phyloP scores from a whole-genome alignment of 2,797 vertebrate genomes.

The Psittacula derbiana region DNA sequence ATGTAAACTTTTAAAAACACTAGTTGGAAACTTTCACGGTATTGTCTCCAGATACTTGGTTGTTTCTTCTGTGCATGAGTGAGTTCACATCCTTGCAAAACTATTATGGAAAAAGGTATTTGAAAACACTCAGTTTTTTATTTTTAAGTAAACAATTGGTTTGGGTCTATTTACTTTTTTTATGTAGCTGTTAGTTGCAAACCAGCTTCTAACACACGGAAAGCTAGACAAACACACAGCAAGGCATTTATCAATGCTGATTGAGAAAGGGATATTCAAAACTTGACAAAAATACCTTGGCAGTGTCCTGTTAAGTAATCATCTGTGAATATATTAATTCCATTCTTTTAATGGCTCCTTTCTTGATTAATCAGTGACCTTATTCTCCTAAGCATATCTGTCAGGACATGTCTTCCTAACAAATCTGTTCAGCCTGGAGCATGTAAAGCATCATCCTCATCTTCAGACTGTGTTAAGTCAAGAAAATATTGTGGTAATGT shows the following conservation, averaged over 20 bases:
- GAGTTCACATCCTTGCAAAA: background rate
- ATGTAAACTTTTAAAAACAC: background rate
- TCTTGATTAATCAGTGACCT: constrained; percentile 67
- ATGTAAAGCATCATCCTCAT: constrained; percentile 53
- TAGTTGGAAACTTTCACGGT: background rate
- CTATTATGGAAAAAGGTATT: background rate
- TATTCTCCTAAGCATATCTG: constrained; percentile 55
- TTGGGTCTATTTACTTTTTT: background rate
- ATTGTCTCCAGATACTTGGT: background rate
- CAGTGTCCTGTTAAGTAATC: constrained; percentile 44
- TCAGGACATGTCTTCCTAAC: constrained; percentile 55
- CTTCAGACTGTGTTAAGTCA: constrained; percentile 65
- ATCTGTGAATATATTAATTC: constrained; percentile 49
- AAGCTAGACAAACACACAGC: background rate
- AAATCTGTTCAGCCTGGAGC: constrained; percentile 54
- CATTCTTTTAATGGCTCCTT: constrained; percentile 52
- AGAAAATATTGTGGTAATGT: constrained; percentile 63
- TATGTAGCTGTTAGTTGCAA: background rate
- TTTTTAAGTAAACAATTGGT: background rate
- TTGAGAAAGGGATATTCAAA: constrained; percentile 2
- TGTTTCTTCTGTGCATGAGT: background rate
- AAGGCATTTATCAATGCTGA: background rate
- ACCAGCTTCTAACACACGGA: background rate
- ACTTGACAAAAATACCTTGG: constrained; percentile 27
- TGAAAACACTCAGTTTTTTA: background rate